Evolutionary conservation across 2,888 invertebrate species (phyloP).

Genomic region (Phengaris arion): DNA sequence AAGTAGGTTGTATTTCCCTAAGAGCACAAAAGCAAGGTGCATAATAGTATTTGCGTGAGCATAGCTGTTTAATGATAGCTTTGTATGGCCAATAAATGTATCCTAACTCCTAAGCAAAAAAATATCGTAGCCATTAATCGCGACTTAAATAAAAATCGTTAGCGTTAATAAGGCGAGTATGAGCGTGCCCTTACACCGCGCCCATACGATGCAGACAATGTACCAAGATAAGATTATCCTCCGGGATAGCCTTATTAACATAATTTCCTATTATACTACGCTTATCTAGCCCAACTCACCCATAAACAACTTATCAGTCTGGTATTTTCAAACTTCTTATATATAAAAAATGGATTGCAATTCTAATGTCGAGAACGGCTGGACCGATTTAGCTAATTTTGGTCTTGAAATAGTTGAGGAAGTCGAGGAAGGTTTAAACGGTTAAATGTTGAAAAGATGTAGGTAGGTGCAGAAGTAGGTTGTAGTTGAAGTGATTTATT

Average conservation of each 20-base stretch:
- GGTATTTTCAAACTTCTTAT: neutral
- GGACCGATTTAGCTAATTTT: no score
- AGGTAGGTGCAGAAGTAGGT: no score
- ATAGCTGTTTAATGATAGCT: neutral
- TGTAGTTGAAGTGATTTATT: no score
- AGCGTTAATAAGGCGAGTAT: slow-evolving; percentile 23
- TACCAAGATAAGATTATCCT: slow-evolving; percentile 53
- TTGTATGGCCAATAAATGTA: neutral
- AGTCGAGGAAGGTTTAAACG: no score
- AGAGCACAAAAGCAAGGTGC: neutral
- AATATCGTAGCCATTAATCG: neutral
- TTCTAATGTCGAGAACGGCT: no score
- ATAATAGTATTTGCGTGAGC: neutral
- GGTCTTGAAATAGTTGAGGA: no score
- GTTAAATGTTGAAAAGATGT: no score
- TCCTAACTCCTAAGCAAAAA: neutral
- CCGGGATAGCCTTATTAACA: slow-evolving; percentile 51
- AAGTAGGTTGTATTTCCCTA: neutral
- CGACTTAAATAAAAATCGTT: neutral
- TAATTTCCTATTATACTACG: slow-evolving; percentile 43
- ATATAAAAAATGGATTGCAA: no score
- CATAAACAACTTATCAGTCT: slow-evolving; percentile 18
- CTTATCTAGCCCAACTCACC: slow-evolving; percentile 36
- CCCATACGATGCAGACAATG: slow-evolving; percentile 60
- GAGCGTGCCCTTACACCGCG: slow-evolving; percentile 12